Evolutionary conservation across 2,797 vertebrate species (phyloP).

Genomic region (Chlorospingus semifuscus): DNA sequence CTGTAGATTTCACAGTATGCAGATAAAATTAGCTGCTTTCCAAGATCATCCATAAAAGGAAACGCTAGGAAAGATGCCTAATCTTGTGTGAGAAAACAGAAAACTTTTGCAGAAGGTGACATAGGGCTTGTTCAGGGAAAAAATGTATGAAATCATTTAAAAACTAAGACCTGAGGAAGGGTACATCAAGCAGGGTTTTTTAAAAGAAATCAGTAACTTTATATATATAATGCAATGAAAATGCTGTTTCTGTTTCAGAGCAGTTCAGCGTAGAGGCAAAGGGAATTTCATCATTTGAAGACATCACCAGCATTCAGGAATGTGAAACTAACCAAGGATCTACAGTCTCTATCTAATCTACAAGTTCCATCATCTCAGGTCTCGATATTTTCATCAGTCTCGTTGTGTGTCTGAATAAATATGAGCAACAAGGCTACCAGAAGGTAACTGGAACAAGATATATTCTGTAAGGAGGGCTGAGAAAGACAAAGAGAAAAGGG

Average conservation of each 20-base stretch:
- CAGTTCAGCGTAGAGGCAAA: not conserved
- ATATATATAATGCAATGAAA: not conserved
- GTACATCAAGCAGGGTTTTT: not conserved
- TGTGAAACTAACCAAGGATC: not conserved
- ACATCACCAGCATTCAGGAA: not conserved
- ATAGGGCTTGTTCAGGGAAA: not conserved
- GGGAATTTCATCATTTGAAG: not conserved
- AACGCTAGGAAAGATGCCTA: not conserved
- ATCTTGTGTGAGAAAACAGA: not conserved
- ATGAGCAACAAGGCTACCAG: not conserved
- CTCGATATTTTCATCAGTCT: not conserved
- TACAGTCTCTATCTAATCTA: not conserved
- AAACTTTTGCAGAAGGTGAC: not conserved
- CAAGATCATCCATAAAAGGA: not conserved
- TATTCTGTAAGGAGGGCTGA: not conserved
- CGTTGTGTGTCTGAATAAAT: not conserved
- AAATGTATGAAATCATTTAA: not conserved
- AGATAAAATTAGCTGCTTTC: conserved; percentile 1
- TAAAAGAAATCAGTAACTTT: not conserved
- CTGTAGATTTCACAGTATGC: not conserved
- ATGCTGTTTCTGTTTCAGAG: not conserved
- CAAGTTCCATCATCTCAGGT: not conserved
- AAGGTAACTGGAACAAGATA: not conserved
- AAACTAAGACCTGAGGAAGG: not conserved
- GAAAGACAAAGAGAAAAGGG: not conserved